Conservation (phyloP, 2,113 vertebrate genomes). For the Hippotragus niger region DNA sequence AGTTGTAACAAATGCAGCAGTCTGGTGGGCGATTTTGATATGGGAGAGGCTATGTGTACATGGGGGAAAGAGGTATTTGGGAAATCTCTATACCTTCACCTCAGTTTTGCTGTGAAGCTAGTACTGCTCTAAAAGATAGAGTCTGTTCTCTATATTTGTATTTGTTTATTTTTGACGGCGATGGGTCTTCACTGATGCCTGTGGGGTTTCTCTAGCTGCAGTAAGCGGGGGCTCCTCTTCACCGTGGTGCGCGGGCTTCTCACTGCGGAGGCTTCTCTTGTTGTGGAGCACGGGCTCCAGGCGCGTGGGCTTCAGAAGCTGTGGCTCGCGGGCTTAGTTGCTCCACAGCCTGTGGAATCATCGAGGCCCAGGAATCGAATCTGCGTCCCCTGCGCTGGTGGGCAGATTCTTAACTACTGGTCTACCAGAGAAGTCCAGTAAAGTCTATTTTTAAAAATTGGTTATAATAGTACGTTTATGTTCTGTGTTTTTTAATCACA, state of each 20-base stretch:
- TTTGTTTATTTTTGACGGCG: background rate
- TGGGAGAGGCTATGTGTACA: background rate
- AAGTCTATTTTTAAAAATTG: background rate
- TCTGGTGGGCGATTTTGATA: background rate
- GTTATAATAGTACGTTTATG: background rate
- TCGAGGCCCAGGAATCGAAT: background rate
- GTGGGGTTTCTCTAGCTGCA: background rate
- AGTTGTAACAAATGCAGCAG: background rate
- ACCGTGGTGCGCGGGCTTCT: background rate
- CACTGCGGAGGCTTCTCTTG: background rate
- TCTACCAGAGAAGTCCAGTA: background rate
- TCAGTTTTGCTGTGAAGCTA: background rate
- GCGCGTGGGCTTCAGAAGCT: fast-evolving
- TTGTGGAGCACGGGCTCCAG: background rate
- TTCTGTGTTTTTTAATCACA: background rate
- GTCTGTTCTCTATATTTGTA: background rate
- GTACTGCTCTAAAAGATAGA: background rate
- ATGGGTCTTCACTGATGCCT: background rate
- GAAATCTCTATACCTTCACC: background rate
- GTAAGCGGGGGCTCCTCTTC: background rate
- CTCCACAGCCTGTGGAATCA: background rate
- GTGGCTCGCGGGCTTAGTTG: background rate
- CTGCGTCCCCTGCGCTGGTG: background rate
- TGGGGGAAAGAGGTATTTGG: background rate
- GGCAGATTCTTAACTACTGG: background rate